Evolutionary conservation across 2,113 vertebrate genomes (phyloP).

Genomic region (Delphinapterus leucas): DNA sequence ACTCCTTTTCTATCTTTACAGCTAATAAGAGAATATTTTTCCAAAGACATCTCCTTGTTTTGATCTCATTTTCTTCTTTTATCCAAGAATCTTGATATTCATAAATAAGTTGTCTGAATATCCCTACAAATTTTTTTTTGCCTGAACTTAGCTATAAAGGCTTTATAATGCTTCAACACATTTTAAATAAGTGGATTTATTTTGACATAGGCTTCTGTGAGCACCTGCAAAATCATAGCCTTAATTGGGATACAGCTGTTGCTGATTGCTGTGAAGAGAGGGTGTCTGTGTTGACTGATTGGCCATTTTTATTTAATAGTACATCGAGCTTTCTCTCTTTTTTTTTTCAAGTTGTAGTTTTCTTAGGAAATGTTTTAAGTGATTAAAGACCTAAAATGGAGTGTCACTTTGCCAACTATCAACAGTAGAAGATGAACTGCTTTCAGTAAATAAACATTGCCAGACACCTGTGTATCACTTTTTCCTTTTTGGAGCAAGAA

Average conservation of each 20-base stretch:
- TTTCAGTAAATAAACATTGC: slow-evolving; percentile 60
- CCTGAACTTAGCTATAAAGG: slow-evolving; percentile 28
- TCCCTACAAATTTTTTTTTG: neutral
- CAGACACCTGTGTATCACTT: slow-evolving; percentile 58
- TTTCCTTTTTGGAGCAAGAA: slow-evolving; percentile 45
- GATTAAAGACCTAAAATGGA: slow-evolving; percentile 69
- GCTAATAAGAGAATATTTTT: neutral
- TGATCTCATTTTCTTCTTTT: slow-evolving; percentile 15
- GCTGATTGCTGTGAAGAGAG: slow-evolving; percentile 51
- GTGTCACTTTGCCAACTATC: slow-evolving; percentile 62
- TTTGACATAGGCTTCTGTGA: slow-evolving; percentile 53
- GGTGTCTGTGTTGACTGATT: slow-evolving; percentile 67
- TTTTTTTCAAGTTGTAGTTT: slow-evolving; percentile 39
- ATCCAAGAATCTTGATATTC: slow-evolving; percentile 31
- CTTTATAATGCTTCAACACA: slow-evolving; percentile 61
- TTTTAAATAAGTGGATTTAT: slow-evolving; percentile 73
- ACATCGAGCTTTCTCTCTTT: slow-evolving; percentile 32
- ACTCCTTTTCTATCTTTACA: neutral
- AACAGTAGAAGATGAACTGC: slow-evolving; percentile 64
- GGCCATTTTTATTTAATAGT: slow-evolving; percentile 68
- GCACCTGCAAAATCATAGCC: slow-evolving; percentile 63
- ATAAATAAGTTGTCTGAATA: slow-evolving; percentile 58
- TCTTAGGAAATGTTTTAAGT: slow-evolving; percentile 62
- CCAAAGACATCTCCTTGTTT: neutral
- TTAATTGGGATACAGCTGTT: slow-evolving; percentile 68